phyloP scores from a whole-genome alignment of 2,797 vertebrate species.

The Anas acuta region DNA sequence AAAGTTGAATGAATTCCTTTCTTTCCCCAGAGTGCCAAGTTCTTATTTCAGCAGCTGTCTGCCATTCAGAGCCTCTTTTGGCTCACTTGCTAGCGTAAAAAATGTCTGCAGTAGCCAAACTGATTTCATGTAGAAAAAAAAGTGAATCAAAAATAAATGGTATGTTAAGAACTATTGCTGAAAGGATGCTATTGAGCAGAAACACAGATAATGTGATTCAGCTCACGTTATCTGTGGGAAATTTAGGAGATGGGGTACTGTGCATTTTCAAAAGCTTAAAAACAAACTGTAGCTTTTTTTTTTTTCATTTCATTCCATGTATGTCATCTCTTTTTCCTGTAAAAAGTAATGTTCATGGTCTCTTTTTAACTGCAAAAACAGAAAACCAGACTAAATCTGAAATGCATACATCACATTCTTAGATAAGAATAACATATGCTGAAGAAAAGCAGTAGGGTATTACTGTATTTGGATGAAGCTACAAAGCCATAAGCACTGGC shows the following conservation, averaged over 20 bases:
- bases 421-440: not conserved
- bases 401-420: not conserved
- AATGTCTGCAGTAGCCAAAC: not conserved
- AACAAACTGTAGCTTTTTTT: not conserved
- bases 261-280: not conserved
- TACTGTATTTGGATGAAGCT: not conserved
- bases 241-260: not conserved
- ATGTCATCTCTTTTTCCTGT: not conserved
- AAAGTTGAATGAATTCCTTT: slow-evolving; percentile 6
- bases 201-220: not conserved
- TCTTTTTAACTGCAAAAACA: slow-evolving; percentile 23
- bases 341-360: not conserved
- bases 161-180: not conserved
- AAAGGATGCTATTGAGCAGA: slow-evolving; percentile 1
- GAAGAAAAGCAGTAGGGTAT: not conserved
- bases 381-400: slow-evolving; percentile 7
- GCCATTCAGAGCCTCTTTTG: slow-evolving; percentile 4
- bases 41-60: slow-evolving; percentile 40
- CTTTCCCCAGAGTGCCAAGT: not conserved
- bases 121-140: not conserved
- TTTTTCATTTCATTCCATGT: not conserved
- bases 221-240: not conserved
- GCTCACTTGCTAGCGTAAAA: not conserved
- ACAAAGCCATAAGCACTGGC: not conserved
- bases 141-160: not conserved